Conservation (phyloP, 2,797 vertebrate genomes). For the Sebastes vulpes region DNA sequence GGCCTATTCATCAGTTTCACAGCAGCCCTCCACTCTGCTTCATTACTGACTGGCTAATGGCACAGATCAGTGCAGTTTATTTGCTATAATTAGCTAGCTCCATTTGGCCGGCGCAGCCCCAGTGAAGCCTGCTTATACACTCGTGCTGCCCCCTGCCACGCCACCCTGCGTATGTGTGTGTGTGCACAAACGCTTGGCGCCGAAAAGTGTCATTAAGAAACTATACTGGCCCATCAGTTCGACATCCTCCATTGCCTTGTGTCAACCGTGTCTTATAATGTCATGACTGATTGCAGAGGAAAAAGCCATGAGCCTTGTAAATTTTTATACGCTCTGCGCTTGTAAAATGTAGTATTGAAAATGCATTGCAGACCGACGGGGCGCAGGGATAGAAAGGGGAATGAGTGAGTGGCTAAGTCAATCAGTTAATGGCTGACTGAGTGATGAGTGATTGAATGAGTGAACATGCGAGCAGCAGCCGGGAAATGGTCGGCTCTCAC, state of each 20-base stretch:
- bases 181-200: conserved; percentile 12
- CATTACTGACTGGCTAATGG: conserved; percentile 82
- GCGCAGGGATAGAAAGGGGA: neutral
- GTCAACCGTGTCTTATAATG: conserved; percentile 39
- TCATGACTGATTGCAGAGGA: conserved; percentile 41
- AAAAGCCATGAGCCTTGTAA: conserved; percentile 50
- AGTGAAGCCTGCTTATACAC: conserved; percentile 44
- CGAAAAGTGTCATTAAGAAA: conserved; percentile 57
- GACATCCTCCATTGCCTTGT: conserved; percentile 45
- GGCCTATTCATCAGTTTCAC: conserved; percentile 79
- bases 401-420: conserved; percentile 15
- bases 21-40: conserved; percentile 71
- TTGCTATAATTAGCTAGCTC: conserved; percentile 81
- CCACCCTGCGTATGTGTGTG: conserved; percentile 1
- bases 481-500: neutral
- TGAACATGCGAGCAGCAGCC: neutral
- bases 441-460: conserved; percentile 22
- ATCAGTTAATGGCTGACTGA: conserved; percentile 29
- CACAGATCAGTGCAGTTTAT: conserved; percentile 84
- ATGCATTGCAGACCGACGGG: neutral
- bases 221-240: conserved; percentile 29
- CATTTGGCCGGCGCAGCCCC: conserved; percentile 64
- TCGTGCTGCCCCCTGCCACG: conserved; percentile 48
- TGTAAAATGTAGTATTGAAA: conserved; percentile 40
- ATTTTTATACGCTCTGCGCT: conserved; percentile 41